These are phyloP conservation scores for Okapia johnstoni DNA, from an alignment of 2,113 vertebrate species.

Conservation along the genomic window DNA sequence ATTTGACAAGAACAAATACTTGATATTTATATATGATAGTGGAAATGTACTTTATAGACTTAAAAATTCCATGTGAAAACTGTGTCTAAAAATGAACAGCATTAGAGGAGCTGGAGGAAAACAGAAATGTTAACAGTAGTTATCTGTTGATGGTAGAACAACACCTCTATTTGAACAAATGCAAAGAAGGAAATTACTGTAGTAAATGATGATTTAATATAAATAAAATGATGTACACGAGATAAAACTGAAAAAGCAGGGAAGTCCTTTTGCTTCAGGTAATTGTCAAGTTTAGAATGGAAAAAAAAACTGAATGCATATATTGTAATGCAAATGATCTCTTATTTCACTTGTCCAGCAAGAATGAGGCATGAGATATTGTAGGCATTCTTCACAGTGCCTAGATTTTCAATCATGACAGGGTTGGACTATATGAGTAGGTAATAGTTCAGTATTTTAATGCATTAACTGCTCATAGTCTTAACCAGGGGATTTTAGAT, in stretches of 20 bases:
- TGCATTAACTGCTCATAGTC: not conserved
- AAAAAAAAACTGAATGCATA: not conserved
- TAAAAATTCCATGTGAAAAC: not conserved
- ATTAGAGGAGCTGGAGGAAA: not conserved
- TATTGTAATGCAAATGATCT: not conserved
- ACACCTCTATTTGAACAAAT: not conserved
- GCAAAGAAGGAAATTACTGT: not conserved
- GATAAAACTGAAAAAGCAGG: not conserved
- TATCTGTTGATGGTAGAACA: not conserved
- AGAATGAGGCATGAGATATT: not conserved
- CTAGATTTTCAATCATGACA: not conserved
- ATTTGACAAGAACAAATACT: not conserved
- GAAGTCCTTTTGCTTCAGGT: not conserved
- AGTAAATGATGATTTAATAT: not conserved
- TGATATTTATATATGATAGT: not conserved
- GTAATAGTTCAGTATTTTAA: not conserved
- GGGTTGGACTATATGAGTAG: not conserved
- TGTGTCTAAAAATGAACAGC: not conserved
- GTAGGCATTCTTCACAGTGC: not conserved
- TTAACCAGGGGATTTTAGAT: not conserved
- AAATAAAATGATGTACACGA: not conserved
- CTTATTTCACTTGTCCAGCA: not conserved
- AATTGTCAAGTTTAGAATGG: not conserved
- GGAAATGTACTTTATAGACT: not conserved
- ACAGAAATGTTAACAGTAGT: not conserved